phyloP scores from a whole-genome alignment of 2,888 invertebrate species.

The Conistra vaccinii region DNA sequence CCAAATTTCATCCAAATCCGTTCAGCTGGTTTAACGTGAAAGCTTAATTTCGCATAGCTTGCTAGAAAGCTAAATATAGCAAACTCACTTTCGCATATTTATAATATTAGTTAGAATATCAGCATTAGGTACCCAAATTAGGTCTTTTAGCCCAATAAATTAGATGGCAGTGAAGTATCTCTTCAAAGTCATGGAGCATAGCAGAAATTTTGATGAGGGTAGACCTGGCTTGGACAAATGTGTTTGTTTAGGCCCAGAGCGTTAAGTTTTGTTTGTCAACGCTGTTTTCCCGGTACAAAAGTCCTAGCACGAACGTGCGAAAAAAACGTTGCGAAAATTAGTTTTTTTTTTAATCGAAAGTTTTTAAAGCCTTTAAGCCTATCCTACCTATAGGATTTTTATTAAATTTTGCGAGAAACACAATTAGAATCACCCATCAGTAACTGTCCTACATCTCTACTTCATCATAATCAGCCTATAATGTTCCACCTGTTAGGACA shows the following conservation, averaged over 20 bases:
- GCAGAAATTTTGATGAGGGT: constrained; percentile 63
- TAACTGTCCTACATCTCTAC: too few relatives aligned
- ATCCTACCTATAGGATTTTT: background rate
- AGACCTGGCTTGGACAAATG: constrained; percentile 58
- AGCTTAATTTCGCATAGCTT: too few relatives aligned
- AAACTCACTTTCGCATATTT: too few relatives aligned
- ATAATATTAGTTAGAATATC: too few relatives aligned
- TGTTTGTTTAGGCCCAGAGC: constrained; percentile 66
- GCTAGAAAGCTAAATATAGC: too few relatives aligned
- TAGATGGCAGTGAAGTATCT: constrained; percentile 44
- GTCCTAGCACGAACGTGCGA: background rate
- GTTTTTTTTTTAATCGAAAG: background rate
- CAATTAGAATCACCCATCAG: too few relatives aligned
- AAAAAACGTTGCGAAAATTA: background rate
- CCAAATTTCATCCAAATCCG: too few relatives aligned
- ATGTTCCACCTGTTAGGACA: too few relatives aligned
- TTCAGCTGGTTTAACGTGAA: too few relatives aligned
- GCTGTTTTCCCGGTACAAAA: constrained; percentile 47
- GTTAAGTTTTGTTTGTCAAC: constrained; percentile 64
- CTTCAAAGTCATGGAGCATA: constrained; percentile 42
- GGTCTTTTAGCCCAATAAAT: constrained; percentile 50
- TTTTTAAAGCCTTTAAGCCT: too few relatives aligned
- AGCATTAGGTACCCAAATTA: constrained; percentile 9
- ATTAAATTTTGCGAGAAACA: background rate
- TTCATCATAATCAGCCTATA: too few relatives aligned